Percentiles rank a stretch among this genome's conserved stretches.
phyloP scores from a whole-genome alignment of 64 coral and sea anemone genomes.

The Stichodactyla helianthus region DNA sequence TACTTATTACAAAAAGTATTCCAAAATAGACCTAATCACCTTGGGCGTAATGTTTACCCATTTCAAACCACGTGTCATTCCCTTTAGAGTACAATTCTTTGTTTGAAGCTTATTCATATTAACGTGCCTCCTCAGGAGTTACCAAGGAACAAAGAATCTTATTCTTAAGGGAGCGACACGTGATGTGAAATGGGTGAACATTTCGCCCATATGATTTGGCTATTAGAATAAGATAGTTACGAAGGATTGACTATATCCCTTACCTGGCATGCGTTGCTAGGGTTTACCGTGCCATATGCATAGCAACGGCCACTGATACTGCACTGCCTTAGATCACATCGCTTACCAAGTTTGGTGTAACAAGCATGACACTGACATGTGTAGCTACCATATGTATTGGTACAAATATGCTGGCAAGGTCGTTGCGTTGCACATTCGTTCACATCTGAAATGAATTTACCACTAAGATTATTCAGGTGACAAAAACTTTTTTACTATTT shows the following conservation, averaged over 20 bases:
- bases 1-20: too few species aligned
- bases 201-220: neutral
- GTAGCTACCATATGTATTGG: constrained; percentile 70
- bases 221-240: neutral
- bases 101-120: too few species aligned
- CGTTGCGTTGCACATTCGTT: constrained; percentile 38
- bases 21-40: too few species aligned
- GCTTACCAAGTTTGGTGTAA: constrained; percentile 69
- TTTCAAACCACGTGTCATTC: too few species aligned
- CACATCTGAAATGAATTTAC: constrained; percentile 47
- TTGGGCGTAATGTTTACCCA: too few species aligned
- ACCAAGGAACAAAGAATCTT: too few species aligned
- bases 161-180: neutral
- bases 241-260: neutral
- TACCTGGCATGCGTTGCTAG: constrained; percentile 72
- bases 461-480: neutral
- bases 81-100: too few species aligned
- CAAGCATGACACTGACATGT: constrained; percentile 67
- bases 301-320: constrained; percentile 58
- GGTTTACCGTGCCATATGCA: constrained; percentile 57
- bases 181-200: neutral
- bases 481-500: too few species aligned
- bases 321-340: constrained; percentile 71
- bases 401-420: constrained; percentile 75
- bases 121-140: too few species aligned